Percentiles rank a stretch among this genome's conserved stretches.
phyloP scores from a whole-genome alignment of 1,140 invertebrate species.

The Stenopsyche tienmushanensis region DNA sequence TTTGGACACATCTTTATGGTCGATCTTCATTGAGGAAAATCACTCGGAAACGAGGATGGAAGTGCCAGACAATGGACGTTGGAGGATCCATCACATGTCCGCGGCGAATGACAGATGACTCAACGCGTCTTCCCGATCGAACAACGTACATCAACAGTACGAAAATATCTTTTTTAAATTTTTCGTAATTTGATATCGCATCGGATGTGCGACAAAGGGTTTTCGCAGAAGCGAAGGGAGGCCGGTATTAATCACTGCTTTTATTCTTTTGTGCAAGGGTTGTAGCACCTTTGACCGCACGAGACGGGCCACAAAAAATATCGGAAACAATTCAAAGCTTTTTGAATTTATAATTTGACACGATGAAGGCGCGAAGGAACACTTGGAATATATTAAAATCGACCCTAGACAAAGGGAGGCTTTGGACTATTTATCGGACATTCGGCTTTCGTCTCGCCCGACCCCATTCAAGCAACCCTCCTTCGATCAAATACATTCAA shows the following conservation, averaged over 20 bases:
- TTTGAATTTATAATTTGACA: conserved; percentile 29
- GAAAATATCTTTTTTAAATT: no score
- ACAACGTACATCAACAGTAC: no score
- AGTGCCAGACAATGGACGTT: neutral
- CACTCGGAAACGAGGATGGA: neutral
- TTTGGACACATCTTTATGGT: conserved; percentile 3
- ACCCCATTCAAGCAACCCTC: neutral
- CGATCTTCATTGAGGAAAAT: neutral
- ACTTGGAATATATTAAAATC: conserved; percentile 27
- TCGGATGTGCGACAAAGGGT: conserved; percentile 9
- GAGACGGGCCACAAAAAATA: conserved; percentile 7
- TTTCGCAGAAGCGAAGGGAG: neutral
- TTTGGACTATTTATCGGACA: conserved; percentile 1
- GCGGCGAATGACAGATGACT: no score
- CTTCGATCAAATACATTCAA: neutral
- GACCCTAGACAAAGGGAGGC: conserved; percentile 17
- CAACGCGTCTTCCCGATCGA: no score
- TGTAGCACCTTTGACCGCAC: conserved; percentile 17
- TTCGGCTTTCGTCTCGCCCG: neutral
- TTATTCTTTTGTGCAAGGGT: conserved; percentile 24
- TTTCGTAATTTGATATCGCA: conserved; percentile 24
- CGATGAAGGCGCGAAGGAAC: conserved; percentile 27
- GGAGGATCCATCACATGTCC: neutral
- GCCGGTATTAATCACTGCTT: conserved; percentile 28
- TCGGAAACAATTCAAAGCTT: conserved; percentile 26